Base-by-base conservation (phyloP, 2,888 invertebrate species). In the Odontocolon sp. region DNA sequence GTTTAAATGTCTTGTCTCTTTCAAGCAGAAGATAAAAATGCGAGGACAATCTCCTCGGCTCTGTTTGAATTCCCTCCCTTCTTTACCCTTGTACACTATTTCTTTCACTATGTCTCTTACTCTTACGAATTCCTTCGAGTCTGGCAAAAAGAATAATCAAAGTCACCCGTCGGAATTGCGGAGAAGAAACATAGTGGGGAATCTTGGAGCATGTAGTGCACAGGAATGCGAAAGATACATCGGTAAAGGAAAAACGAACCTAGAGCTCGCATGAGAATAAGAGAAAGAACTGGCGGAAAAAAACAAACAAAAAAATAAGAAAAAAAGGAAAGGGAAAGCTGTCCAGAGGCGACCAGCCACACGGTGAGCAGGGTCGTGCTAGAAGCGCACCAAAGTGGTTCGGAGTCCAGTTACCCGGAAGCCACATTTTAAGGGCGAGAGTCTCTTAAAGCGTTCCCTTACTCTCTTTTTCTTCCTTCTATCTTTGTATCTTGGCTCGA, bases 401-500 rank as follows among this genome's bases (percentile, higher is more conserved):
- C 68, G 63, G 63, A 23, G 72, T 77, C 72, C 68, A 72, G 77
- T 72, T 77, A 77, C 77, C 67, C 71, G 59, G 71, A 69, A 64
- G 71, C 69, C 68, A 76, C 77, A 80, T 80, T 85, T 86, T 85
- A 86, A 86, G 82, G 81, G 81, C 79, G 81, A 80, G 81, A 80
- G 78, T 61, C 80, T 82, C 81, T 86, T 83, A 83, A 85, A 86
- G 81, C 82, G 80, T 79, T 70, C 74, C 59, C 74, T 70, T 75
- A 76, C 36, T 59, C 33, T 45, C 50, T 64, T 28, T 59, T n/a
- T 21, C 56, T 21, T 42, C 31, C 23, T 33, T 11, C 16, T 26
- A 3, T 47, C 28, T 36, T 16, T 23, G 6, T 21, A 28, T 61
- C 42, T 61, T 59, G 47, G 26, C 26, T 9, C 28, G 42, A 31